Evolutionary conservation across 1,140 invertebrate species (phyloP).

Genomic region (Helicoverpa zea): DNA sequence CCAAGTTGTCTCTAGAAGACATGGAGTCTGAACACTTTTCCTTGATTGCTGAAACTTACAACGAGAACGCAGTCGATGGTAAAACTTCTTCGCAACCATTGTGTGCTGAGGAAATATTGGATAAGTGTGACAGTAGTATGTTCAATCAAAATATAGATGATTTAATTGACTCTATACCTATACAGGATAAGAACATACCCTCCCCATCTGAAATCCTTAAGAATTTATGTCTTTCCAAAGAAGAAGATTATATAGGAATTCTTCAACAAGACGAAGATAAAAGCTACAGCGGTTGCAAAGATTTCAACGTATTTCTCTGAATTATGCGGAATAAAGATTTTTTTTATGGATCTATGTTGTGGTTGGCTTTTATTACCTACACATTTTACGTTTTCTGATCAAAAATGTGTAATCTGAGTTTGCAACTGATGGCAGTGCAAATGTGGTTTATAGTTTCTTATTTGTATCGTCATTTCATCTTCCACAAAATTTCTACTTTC

Average conservation of each 20-base stretch:
- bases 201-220: constrained; percentile 86
- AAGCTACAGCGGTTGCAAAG: constrained; percentile 57
- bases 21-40: constrained; percentile 82
- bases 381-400: too few species aligned
- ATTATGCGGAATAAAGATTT: background rate
- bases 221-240: constrained; percentile 84
- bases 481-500: too few species aligned
- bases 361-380: too few species aligned
- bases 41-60: constrained; percentile 70
- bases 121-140: constrained; percentile 48
- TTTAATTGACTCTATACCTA: constrained; percentile 71
- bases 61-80: constrained; percentile 46
- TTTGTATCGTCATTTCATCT: too few species aligned
- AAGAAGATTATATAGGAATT: constrained; percentile 61
- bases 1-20: constrained; percentile 81
- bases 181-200: constrained; percentile 77
- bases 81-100: background rate
- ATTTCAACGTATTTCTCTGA: constrained; percentile 60
- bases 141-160: constrained; percentile 69
- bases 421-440: too few species aligned
- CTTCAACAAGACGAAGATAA: constrained; percentile 52
- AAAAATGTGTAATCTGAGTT: too few species aligned
- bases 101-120: background rate
- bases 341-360: background rate
- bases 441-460: too few species aligned